phyloP scores from a whole-genome alignment of 2,888 invertebrate species.

The Busseola fusca region DNA sequence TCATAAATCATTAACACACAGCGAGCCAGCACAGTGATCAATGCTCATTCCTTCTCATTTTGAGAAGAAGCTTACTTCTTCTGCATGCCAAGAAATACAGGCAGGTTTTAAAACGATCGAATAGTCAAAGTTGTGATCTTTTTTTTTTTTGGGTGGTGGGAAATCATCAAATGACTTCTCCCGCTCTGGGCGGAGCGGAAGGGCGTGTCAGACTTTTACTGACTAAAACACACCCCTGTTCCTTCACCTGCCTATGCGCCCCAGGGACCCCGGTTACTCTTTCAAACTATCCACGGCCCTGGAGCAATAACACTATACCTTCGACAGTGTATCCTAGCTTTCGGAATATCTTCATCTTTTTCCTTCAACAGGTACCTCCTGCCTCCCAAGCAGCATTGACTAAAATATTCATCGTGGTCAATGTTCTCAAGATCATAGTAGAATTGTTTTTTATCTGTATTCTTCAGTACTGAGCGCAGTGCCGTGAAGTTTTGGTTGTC shows the following conservation, averaged over 20 bases:
- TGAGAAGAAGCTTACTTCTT: background rate
- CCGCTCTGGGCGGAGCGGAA: no score
- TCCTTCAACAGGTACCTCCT: conserved; percentile 92
- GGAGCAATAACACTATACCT: no score
- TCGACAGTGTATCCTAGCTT: conserved; percentile 84
- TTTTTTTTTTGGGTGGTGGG: no score
- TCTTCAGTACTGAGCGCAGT: conserved; percentile 86
- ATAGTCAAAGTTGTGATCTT: background rate
- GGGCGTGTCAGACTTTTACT: no score
- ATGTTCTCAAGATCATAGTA: conserved; percentile 87
- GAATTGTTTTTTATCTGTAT: conserved; percentile 87
- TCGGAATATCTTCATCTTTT: conserved; percentile 87
- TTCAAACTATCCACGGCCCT: no score
- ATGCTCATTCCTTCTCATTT: background rate
- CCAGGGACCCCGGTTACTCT: no score
- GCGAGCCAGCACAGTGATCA: background rate
- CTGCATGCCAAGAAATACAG: background rate
- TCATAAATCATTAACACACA: background rate
- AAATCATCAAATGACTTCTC: no score
- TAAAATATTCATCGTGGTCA: conserved; percentile 87
- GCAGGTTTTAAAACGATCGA: background rate
- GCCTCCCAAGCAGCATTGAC: conserved; percentile 89
- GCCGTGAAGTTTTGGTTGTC: conserved; percentile 89
- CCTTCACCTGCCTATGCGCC: no score
- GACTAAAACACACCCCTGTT: no score